Evolutionary conservation across 2,888 invertebrate genomes (phyloP).

Genomic region (Thereva unica): DNA sequence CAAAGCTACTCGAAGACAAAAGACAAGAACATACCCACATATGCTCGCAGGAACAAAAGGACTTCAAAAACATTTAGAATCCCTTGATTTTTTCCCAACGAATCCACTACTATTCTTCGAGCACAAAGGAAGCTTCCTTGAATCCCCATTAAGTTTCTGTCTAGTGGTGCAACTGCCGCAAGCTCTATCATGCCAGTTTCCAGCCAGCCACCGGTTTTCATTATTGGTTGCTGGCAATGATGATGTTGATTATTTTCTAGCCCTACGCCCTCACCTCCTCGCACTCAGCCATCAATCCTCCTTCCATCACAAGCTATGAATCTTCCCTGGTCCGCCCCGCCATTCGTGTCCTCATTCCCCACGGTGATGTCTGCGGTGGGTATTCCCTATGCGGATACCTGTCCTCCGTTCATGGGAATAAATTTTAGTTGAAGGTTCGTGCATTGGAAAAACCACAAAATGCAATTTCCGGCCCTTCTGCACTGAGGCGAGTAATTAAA

Average conservation of each 20-base stretch:
- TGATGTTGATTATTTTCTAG: slow-evolving; percentile 34
- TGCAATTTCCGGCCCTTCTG: slow-evolving; percentile 35
- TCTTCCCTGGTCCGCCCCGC: no score
- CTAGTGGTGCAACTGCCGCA: neutral
- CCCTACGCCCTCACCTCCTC: neutral
- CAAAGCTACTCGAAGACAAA: no score
- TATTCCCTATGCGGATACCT: neutral
- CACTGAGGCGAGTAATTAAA: slow-evolving; percentile 37
- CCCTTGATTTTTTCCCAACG: no score
- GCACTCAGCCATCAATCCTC: no score
- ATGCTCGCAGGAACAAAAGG: no score
- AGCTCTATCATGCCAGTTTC: neutral
- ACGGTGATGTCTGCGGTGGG: neutral
- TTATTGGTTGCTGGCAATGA: slow-evolving; percentile 20
- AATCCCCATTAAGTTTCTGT: slow-evolving; percentile 6
- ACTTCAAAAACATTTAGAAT: no score
- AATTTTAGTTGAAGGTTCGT: slow-evolving; percentile 6
- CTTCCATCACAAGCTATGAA: no score
- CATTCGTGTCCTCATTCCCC: no score
- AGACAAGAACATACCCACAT: no score
- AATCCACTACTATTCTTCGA: no score
- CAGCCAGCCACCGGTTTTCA: slow-evolving; percentile 13
- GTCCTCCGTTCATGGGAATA: neutral
- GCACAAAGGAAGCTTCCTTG: neutral
- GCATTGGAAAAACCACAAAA: slow-evolving; percentile 36